Base-by-base conservation (phyloP, 1,140 invertebrate genomes). In the Ceratosolen fusciceps region DNA sequence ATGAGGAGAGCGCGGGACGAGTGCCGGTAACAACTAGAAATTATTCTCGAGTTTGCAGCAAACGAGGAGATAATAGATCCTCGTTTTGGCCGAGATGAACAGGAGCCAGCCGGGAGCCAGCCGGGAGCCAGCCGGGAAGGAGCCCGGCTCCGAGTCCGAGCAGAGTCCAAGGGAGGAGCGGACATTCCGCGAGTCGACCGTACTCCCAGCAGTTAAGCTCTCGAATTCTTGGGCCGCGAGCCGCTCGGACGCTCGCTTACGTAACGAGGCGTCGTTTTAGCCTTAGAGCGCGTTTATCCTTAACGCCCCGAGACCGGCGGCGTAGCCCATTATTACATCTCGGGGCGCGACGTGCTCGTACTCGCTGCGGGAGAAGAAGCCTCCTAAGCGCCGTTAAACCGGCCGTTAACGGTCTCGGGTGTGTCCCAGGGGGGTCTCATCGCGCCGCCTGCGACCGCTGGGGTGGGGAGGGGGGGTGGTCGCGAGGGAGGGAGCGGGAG, bases 271-370 rank as follows among this genome's bases (percentile, higher is more conserved):
- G 34, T 31, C 54, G 65, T 78, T 77, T 72, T 72, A 60, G 70
- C 77, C n/a, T n/a, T n/a, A 58, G 54, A 54, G 14, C 7, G 47
- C 2, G 24, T 21, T 39, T 19, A 49, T 47, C 12, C 39, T 7
- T 34, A 10, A 14, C 31, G 31, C 29, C 26, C 26, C 37, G 47
- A 58, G 71, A 39, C 72, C 58, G 47, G 26, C 26, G 74, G 49
- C n/a, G n/a, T n/a, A n/a, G n/a, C n/a, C 67, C 76, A 29, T 78
- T 78, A 72, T 72, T 78, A 72, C 19, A 71, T 77, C 68, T 52
- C 62, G 56, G 31, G 54, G 19, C n/a, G 52, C 68, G 52, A 31
- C n/a, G n/a, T n/a, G n/a, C n/a, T n/a, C n/a, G n/a, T n/a, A n/a
- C n/a, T n/a, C n/a, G n/a, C n/a, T 72, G 39, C 43, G 39, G 29